Evolutionary conservation across 2,797 vertebrate species (phyloP).

Genomic region (Labroides dimidiatus): DNA sequence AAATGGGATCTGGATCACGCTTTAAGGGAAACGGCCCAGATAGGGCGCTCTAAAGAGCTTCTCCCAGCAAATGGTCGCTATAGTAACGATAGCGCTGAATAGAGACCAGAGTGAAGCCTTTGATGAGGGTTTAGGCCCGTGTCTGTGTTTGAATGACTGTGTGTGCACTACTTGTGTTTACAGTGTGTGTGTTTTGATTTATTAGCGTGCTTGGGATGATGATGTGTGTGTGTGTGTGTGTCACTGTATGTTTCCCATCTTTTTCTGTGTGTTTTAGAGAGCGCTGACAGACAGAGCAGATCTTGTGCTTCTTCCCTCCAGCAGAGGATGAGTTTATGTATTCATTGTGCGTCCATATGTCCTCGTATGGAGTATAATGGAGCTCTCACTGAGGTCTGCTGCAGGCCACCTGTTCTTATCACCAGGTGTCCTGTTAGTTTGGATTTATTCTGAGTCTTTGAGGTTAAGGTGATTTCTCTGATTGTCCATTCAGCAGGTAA

Average conservation of each 20-base stretch:
- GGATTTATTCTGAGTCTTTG: constrained; percentile 22
- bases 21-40: constrained; percentile 71
- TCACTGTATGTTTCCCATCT: constrained; percentile 14
- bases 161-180: constrained; percentile 50
- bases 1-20: constrained; percentile 73
- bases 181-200: constrained; percentile 54
- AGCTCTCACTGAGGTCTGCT: constrained; percentile 53
- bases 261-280: no score
- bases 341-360: constrained; percentile 56
- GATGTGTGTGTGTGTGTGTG: no score
- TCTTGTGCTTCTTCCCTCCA: constrained; percentile 13
- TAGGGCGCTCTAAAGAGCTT: constrained; percentile 72
- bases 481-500: no score
- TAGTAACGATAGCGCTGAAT: constrained; percentile 79
- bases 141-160: constrained; percentile 43
- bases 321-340: constrained; percentile 47
- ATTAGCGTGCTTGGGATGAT: no score
- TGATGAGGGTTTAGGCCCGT: constrained; percentile 70
- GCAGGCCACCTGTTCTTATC: constrained; percentile 80
- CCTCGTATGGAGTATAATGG: constrained; percentile 59
- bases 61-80: constrained; percentile 73
- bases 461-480: constrained; percentile 35
- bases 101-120: constrained; percentile 73
- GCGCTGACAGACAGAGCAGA: no score
- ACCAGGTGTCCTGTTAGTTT: constrained; percentile 39